Percentiles rank a stretch among this genome's conserved stretches.
phyloP scores from a whole-genome alignment of 2,888 invertebrate genomes.

The Chrysodeixis includens region DNA sequence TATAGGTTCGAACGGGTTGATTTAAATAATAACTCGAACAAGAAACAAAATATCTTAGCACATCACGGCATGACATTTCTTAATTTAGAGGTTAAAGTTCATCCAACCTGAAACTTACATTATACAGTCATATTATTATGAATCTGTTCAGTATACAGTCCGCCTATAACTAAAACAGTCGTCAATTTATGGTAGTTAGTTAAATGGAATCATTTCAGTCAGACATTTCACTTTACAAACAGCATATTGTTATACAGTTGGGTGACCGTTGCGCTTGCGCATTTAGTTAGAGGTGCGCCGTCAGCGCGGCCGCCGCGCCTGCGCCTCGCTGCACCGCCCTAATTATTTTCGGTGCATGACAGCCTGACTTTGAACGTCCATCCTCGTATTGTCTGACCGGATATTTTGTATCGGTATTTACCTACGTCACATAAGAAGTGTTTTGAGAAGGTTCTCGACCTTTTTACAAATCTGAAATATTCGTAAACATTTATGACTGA shows the following conservation, averaged over 20 bases:
- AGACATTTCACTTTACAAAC: slow-evolving; percentile 45
- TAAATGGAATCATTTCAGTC: slow-evolving; percentile 49
- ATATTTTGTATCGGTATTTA: slow-evolving; percentile 42
- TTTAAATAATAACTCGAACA: too few relatives aligned
- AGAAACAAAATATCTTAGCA: too few relatives aligned
- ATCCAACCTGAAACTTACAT: slow-evolving; percentile 12
- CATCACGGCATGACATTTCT: too few relatives aligned
- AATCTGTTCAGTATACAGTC: slow-evolving; percentile 4
- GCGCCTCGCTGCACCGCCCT: slow-evolving; percentile 55
- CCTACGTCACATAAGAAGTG: slow-evolving; percentile 17
- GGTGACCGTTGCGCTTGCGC: slow-evolving; percentile 53
- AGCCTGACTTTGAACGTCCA: slow-evolving; percentile 53
- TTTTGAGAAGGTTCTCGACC: slow-evolving; percentile 33
- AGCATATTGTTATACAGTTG: slow-evolving; percentile 60
- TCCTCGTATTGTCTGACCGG: slow-evolving; percentile 38
- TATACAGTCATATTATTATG: slow-evolving; percentile 6
- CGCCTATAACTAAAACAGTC: slow-evolving; percentile 22
- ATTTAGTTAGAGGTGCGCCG: slow-evolving; percentile 55
- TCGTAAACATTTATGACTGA: slow-evolving; percentile 32
- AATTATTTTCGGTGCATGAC: slow-evolving; percentile 60
- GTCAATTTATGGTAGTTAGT: slow-evolving; percentile 34
- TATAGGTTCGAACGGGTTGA: too few relatives aligned
- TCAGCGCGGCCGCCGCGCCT: slow-evolving; percentile 27
- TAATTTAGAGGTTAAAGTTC: slow-evolving; percentile 8
- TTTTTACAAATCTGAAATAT: slow-evolving; percentile 25